Evolutionary conservation across 2,797 vertebrate species (phyloP).

Genomic region (Furcifer pardalis): DNA sequence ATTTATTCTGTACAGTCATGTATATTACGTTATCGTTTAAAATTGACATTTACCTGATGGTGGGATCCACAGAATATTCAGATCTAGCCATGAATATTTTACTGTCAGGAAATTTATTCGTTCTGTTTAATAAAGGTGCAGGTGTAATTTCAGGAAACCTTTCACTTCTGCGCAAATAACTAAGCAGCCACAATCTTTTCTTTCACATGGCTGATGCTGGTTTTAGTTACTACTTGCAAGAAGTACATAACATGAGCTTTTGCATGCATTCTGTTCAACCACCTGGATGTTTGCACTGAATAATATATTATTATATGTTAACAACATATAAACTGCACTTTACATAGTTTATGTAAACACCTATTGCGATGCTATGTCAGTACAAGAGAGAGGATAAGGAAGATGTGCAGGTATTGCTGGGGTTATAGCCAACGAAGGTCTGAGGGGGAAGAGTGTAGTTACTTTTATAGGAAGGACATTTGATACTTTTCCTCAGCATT

Average conservation of each 20-base stretch:
- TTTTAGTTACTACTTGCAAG: slow-evolving; percentile 63
- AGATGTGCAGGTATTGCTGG: slow-evolving; percentile 63
- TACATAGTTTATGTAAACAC: slow-evolving; percentile 81
- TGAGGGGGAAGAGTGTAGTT: slow-evolving; percentile 44
- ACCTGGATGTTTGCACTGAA: slow-evolving; percentile 89
- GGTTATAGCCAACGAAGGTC: slow-evolving; percentile 57
- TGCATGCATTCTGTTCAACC: slow-evolving; percentile 80
- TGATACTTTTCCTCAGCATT: slow-evolving; percentile 54
- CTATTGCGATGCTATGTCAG: slow-evolving; percentile 80
- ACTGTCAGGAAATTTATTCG: slow-evolving; percentile 60
- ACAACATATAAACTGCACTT: slow-evolving; percentile 86
- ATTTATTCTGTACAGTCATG: slow-evolving; percentile 18
- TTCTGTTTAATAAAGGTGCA: slow-evolving; percentile 63
- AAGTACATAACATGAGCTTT: slow-evolving; percentile 69
- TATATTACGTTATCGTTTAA: slow-evolving; percentile 7
- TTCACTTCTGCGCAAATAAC: slow-evolving; percentile 60
- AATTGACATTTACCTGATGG: slow-evolving; percentile 31
- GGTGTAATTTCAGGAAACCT: slow-evolving; percentile 66
- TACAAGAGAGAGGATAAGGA: slow-evolving; percentile 69
- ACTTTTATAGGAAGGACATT: slow-evolving; percentile 50
- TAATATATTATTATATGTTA: slow-evolving; percentile 72
- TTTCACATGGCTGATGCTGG: slow-evolving; percentile 71
- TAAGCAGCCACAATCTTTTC: slow-evolving; percentile 51
- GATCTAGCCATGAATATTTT: slow-evolving; percentile 47
- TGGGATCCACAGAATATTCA: slow-evolving; percentile 36